Percentiles rank a stretch among this genome's conserved stretches.
Evolutionary conservation across 2,113 vertebrate genomes (phyloP).

Genomic region (Tyrannus savana): DNA sequence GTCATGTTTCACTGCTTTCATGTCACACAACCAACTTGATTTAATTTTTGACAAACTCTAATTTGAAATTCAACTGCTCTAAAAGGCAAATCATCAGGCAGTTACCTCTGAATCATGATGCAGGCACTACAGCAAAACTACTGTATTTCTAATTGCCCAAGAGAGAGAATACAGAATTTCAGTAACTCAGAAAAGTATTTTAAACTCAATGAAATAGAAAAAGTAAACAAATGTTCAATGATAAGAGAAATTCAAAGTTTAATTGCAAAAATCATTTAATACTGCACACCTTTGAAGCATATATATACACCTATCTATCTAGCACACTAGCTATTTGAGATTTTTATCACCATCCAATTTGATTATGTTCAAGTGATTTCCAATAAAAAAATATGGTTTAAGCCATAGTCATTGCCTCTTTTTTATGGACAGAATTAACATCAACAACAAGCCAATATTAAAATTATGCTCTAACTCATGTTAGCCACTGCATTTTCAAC

Average conservation of each 20-base stretch:
- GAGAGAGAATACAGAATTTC: neutral
- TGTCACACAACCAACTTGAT: neutral
- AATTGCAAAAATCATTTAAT: neutral
- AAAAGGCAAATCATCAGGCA: neutral
- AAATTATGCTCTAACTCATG: neutral
- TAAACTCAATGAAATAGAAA: neutral
- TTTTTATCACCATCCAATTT: neutral
- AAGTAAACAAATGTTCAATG: neutral
- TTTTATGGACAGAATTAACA: neutral
- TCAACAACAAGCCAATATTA: neutral
- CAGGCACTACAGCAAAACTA: neutral
- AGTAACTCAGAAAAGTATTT: neutral
- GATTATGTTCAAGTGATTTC: neutral
- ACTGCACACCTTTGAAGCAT: neutral
- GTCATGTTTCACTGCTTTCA: neutral
- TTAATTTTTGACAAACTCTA: neutral
- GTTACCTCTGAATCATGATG: neutral
- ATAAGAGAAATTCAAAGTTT: neutral
- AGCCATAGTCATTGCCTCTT: neutral
- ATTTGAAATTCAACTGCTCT: neutral
- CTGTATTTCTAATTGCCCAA: neutral
- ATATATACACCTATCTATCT: neutral
- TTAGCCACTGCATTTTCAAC: neutral
- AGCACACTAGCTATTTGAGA: neutral
- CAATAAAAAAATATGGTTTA: neutral